Base-by-base conservation (phyloP, 1,140 invertebrate species). In the Anastrepha ludens region DNA sequence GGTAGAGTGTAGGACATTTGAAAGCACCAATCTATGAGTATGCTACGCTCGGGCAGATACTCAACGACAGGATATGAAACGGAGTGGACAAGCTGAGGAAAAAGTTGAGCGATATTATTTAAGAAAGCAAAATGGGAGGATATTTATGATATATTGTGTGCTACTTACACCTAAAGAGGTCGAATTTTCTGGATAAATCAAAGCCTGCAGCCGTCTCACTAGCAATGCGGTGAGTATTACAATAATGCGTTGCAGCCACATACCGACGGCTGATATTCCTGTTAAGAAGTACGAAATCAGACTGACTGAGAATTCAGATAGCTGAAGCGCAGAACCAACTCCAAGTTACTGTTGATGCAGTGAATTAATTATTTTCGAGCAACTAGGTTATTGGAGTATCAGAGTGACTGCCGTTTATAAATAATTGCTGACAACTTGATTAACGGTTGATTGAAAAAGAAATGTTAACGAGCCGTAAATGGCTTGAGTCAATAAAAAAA, bases 21-120 rank as follows among this genome's bases (percentile, higher is more conserved):
- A 17, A 93, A 93, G 41, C 92, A 92, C 91, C 92, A 92, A 89
- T 93, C 91, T 17, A 91, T 78, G 4, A 92, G 62, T 20, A 91
- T 89, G 0, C 91, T 90, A 11, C 92, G 91, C 15, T 93, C 91
- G 0, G 91, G 91, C n/a, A 87, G 89, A 13, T 90, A 89, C 13
- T 92, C 91, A 20, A 90, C 85, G 15, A 93, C 47, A 2, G 92
- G 92, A 39, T 88, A 81, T 8, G 92, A 93, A n/a, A 93, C 89
- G 0, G 91, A 92, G 55, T 70, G 74, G 13, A 86, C 50, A 13
- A 89, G 70, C 88, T 89, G 55, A 64, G 17, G 15, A 39, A 11
- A 55, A n/a, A 55, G 67, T 11, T 0, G 41, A 4, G n/a, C 11
- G 20, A 67, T 2, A 4, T 20, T 67, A 47, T 17, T 74, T 47